A percentile compares a stretch with the other conserved stretches of the same genome.
phyloP scores from a whole-genome alignment of 2,797 vertebrate species.

The Apogon talboti region DNA sequence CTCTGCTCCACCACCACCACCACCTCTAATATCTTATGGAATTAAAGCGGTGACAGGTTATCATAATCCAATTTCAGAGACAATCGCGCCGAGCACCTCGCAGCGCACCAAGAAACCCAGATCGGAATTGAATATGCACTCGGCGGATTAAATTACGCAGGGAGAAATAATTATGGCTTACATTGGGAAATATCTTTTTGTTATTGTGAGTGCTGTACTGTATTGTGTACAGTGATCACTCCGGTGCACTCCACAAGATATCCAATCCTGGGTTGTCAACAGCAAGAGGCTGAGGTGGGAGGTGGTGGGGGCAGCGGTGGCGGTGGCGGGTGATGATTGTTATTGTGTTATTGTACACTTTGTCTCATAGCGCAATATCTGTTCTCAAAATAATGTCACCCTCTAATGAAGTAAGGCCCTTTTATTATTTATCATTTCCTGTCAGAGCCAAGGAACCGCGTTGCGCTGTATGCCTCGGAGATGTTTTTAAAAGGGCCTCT shows the following conservation, averaged over 20 bases:
- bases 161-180: conserved; percentile 84
- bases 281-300: conserved; percentile 63
- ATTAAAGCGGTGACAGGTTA: conserved; percentile 87
- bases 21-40: conserved; percentile 83
- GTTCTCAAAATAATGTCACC: conserved; percentile 80
- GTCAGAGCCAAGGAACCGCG: conserved; percentile 49
- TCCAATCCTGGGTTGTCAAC: conserved; percentile 78
- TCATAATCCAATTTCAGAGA: conserved; percentile 89
- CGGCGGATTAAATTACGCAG: conserved; percentile 82
- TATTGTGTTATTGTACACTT: conserved; percentile 81
- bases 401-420: conserved; percentile 80
- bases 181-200: conserved; percentile 78
- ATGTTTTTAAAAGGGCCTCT: conserved; percentile 71
- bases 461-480: conserved; percentile 61
- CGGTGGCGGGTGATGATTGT: conserved; percentile 61
- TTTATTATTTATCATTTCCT: conserved; percentile 78
- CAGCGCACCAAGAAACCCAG: conserved; percentile 71
- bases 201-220: conserved; percentile 78
- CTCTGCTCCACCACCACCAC: conserved; percentile 55
- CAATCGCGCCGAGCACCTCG: conserved; percentile 80
- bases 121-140: conserved; percentile 83
- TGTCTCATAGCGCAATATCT: conserved; percentile 80
- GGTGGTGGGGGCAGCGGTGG: conserved; percentile 36
- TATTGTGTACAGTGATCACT: conserved; percentile 72
- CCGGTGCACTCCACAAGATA: conserved; percentile 65